Base-by-base conservation (phyloP, 2,797 vertebrate genomes). In the Setipinna tenuifilis region DNA sequence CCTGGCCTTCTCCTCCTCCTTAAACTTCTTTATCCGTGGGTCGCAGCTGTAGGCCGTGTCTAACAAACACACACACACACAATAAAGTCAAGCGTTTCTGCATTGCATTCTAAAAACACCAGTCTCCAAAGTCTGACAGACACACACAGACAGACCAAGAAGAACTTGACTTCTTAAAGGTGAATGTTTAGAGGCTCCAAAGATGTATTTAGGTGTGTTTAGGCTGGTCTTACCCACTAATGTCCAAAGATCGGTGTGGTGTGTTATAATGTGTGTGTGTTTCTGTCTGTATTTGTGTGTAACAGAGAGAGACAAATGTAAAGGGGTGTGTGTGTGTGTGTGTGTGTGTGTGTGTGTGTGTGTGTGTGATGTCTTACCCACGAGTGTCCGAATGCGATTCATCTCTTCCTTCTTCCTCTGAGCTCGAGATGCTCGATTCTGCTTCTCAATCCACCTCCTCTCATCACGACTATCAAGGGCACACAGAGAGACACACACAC, bases 351-450 rank as follows among this genome's bases (percentile, higher is more conserved):
- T 58, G 12, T 80, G 3, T 48, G 57, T 44, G 0, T 81, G 85
- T 83, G 87, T 59, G 58, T 59, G 65, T 31, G 11, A 10, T 9
- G 0, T 3, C 90, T 87, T 94, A 99, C 98, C 98, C 90, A 99
- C 98, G 90, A 99, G 95, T 61, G 97, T 98, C 91, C 98, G 96
- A 92, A 99, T 97, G 93, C 98, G 96, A 93, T 97, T 98, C 98
- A 99, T 99, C 94, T 99, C 98, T 93, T 99, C 98, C 93, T 99
- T 99, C 93, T 99, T 99, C 83, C 98, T 97, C 91, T 98, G 93
- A 7, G 96, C 97, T 90, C 98, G 95, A 78, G 98, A 97, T 21
- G 97, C 98, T 91, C 97, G 95, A 88, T 99, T 99, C 91, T 99
- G 98, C 91, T 99, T 99, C 87, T 99, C 98, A 85, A 99, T 99